phyloP scores from a whole-genome alignment of 92 coral and sea anemone genomes.

The Porites divaricata region DNA sequence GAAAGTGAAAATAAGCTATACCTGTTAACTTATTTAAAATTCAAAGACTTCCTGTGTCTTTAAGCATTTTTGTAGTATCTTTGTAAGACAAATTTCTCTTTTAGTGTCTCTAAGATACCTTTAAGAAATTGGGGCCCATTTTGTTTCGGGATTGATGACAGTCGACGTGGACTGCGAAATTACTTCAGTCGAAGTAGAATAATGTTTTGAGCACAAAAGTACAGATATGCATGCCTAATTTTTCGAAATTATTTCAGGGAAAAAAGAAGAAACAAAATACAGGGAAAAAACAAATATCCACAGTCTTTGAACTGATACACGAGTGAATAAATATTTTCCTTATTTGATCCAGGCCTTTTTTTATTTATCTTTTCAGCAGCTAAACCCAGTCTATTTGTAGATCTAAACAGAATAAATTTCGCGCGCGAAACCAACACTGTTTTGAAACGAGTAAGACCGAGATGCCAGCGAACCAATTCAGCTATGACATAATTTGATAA shows the following conservation, averaged over 20 bases:
- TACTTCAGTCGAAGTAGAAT: background rate
- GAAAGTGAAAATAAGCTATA: background rate
- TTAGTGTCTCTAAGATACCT: too few relatives aligned
- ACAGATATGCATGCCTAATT: background rate
- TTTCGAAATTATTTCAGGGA: background rate
- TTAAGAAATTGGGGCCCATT: too few relatives aligned
- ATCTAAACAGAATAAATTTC: conserved; percentile 29
- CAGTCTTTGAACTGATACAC: conserved; percentile 8
- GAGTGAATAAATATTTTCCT: conserved; percentile 33
- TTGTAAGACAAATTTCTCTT: too few relatives aligned
- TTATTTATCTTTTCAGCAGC: conserved; percentile 25
- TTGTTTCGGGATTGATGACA: background rate
- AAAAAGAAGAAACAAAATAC: background rate
- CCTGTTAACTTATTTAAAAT: background rate
- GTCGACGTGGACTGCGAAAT: background rate
- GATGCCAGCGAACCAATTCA: too few relatives aligned
- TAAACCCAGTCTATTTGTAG: conserved; percentile 40
- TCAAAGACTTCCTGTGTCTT: background rate
- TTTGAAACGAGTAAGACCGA: background rate
- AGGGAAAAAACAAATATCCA: conserved; percentile 4
- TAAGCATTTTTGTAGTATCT: background rate
- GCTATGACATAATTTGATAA: too few relatives aligned
- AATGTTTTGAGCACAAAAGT: background rate
- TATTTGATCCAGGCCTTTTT: conserved; percentile 19
- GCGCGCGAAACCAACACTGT: background rate